Percentiles rank a stretch among this genome's conserved stretches.
Evolutionary conservation across 2,888 invertebrate genomes (phyloP).

Genomic region (Sepioteuthis lessoniana): DNA sequence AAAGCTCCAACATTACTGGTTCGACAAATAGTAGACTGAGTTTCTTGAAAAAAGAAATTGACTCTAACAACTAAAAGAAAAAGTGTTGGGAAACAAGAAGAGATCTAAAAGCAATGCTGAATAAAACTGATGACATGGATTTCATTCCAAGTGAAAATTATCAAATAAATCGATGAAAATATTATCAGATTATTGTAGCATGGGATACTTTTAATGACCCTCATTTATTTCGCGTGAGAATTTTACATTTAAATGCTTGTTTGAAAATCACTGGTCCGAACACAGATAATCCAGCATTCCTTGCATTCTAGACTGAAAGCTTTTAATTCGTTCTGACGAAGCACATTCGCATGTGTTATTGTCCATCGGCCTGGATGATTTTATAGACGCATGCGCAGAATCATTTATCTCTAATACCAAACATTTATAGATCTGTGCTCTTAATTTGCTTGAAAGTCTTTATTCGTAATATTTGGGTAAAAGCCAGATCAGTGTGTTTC

Average conservation of each 20-base stretch:
- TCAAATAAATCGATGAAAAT: neutral
- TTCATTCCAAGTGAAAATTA: too few species aligned
- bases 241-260: neutral
- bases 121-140: too few species aligned
- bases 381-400: neutral
- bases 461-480: neutral
- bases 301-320: neutral
- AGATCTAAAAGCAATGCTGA: too few species aligned
- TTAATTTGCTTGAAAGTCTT: neutral
- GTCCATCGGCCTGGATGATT: neutral
- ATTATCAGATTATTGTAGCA: neutral
- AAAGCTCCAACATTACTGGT: too few species aligned
- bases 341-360: neutral
- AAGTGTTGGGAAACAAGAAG: too few species aligned
- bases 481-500: neutral
- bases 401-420: neutral
- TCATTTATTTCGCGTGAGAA: neutral
- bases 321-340: too few species aligned
- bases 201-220: neutral
- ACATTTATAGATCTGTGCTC: neutral
- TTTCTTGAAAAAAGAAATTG: too few species aligned
- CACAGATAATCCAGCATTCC: neutral
- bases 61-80: too few species aligned
- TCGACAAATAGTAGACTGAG: too few species aligned
- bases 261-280: neutral